Conservation (phyloP, 2,113 vertebrate species). For the Regulus satrapa region DNA sequence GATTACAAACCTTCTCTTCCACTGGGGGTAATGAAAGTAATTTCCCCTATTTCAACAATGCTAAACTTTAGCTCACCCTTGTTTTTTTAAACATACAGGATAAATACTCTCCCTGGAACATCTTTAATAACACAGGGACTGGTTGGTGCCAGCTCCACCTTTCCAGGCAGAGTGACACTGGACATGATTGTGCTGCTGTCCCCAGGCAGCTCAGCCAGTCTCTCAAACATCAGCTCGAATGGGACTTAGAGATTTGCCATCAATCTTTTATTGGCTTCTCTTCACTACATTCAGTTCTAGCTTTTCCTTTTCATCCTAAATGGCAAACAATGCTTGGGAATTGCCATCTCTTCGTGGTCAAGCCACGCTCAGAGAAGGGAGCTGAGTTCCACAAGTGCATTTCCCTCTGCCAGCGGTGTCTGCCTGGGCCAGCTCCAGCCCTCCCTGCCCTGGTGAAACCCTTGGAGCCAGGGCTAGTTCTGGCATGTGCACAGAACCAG, state of each 20-base stretch:
- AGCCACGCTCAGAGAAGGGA: neutral
- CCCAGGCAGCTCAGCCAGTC: neutral
- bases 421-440: neutral
- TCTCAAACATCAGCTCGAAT: neutral
- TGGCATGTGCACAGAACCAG: neutral
- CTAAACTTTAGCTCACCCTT: neutral
- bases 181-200: neutral
- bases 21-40: neutral
- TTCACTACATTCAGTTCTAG: neutral
- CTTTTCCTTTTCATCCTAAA: conserved; percentile 19
- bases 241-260: neutral
- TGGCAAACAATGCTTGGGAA: conserved; percentile 15
- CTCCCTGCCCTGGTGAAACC: neutral
- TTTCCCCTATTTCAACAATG: neutral
- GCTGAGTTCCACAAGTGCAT: conserved; percentile 8
- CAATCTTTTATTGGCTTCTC: neutral
- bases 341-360: conserved; percentile 3
- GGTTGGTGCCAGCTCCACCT: neutral
- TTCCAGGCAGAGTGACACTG: neutral
- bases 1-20: neutral
- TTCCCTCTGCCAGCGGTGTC: neutral
- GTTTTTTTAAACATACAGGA: neutral
- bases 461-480: neutral
- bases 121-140: neutral
- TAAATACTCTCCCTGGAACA: neutral